Conservation (phyloP, 2,113 vertebrate species). For the Todiramphus chloris region DNA sequence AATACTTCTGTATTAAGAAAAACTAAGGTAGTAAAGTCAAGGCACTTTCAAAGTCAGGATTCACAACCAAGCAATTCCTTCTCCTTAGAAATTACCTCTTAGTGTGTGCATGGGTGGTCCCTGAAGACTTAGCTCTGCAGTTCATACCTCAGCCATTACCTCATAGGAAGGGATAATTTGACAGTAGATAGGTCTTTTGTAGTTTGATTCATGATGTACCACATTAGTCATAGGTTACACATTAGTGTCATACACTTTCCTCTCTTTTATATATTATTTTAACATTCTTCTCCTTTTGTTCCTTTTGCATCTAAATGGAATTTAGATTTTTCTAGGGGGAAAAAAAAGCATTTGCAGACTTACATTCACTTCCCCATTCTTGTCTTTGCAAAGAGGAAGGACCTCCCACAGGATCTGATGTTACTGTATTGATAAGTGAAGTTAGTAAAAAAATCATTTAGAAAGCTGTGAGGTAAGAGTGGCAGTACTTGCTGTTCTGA, state of each 20-base stretch:
- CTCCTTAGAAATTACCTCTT: neutral
- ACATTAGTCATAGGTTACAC: neutral
- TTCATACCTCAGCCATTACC: neutral
- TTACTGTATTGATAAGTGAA: neutral
- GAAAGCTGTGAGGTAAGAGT: neutral
- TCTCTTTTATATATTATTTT: neutral
- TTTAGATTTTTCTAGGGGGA: neutral
- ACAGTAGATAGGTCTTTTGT: neutral
- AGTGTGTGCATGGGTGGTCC: neutral
- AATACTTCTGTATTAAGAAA: neutral
- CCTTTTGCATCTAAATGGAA: neutral
- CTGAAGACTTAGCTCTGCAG: neutral
- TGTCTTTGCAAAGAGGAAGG: neutral
- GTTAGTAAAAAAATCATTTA: neutral
- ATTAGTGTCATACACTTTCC: neutral
- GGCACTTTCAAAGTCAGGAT: neutral
- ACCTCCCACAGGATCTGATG: neutral
- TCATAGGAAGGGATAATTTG: constrained; percentile 8
- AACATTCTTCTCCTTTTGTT: neutral
- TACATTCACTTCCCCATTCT: neutral
- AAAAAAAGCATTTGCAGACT: neutral
- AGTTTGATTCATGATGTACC: neutral
- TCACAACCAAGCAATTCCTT: neutral
- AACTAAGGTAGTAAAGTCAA: neutral
- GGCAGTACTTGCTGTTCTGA: neutral